Percentiles rank a stretch among this genome's conserved stretches.
Evolutionary conservation across 2,888 invertebrate species (phyloP).

Genomic region (Lasioglossum zephyrum): DNA sequence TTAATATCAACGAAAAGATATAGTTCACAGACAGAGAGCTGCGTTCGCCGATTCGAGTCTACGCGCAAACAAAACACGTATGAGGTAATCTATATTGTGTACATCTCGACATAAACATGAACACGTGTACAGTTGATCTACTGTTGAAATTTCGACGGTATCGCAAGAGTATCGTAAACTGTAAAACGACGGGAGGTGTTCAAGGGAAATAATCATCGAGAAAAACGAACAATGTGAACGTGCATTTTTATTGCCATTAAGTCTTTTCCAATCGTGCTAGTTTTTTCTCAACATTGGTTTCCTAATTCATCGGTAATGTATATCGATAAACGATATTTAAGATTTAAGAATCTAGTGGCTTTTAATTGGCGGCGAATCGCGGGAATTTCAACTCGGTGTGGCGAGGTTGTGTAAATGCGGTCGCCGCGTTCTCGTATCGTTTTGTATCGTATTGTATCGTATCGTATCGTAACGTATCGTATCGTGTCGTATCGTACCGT

Average conservation of each 20-base stretch:
- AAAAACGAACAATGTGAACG: conserved; percentile 44
- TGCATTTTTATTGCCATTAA: conserved; percentile 73
- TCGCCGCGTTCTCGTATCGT: conserved; percentile 4
- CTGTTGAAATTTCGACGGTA: not conserved
- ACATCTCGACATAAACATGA: not conserved
- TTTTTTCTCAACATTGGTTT: conserved; percentile 46
- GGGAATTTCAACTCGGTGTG: conserved; percentile 24
- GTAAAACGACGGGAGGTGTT: not conserved
- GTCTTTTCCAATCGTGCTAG: conserved; percentile 63
- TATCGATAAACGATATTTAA: conserved; percentile 50
- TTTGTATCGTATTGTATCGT: not conserved
- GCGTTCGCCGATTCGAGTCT: not conserved
- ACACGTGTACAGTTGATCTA: not conserved
- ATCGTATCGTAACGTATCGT: not conserved
- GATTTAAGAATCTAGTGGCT: conserved; percentile 36
- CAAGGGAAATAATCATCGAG: conserved; percentile 8
- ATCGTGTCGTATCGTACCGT: not conserved
- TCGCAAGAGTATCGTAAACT: not conserved
- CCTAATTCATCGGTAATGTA: conserved; percentile 51
- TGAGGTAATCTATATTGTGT: not conserved
- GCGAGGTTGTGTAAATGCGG: conserved; percentile 1
- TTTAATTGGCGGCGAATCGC: conserved; percentile 52
- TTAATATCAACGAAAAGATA: not conserved
- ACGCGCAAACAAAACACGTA: not conserved
- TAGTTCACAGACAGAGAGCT: not conserved